Evolutionary conservation across 2,797 vertebrate species (phyloP).

Genomic region (Trichosurus vulpecula): DNA sequence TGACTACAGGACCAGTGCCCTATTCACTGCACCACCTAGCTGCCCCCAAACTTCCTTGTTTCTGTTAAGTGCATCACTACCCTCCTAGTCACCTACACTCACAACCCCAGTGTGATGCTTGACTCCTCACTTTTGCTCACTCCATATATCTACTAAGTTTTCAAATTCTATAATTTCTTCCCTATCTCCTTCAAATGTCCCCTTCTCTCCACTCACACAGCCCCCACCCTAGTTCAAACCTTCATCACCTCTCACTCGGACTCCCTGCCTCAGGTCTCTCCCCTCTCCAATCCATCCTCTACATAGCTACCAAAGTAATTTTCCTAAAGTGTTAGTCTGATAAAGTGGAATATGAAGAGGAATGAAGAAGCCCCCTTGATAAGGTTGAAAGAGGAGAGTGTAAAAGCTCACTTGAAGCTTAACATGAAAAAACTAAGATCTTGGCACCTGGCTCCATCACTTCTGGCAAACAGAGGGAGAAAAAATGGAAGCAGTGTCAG

Average conservation of each 20-base stretch:
- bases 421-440: not conserved
- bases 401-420: not conserved
- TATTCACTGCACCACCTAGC: too few relatives aligned
- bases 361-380: not conserved
- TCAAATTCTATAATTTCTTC: not conserved
- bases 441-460: not conserved
- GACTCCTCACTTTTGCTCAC: not conserved
- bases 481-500: not conserved
- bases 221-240: too few relatives aligned
- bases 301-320: not conserved
- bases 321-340: not conserved
- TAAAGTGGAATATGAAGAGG: not conserved
- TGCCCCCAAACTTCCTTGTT: too few relatives aligned
- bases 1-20: too few relatives aligned
- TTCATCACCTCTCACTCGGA: not conserved
- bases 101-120: not conserved
- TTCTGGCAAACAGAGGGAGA: not conserved
- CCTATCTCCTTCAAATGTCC: not conserved
- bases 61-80: not conserved
- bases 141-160: not conserved
- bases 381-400: not conserved
- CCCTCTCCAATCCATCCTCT: not conserved
- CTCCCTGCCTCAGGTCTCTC: not conserved
- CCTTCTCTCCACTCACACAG: not conserved
- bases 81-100: not conserved